Evolutionary conservation across 2,888 invertebrate genomes (phyloP), one percentile per base, ranked within the genome.

Genomic region (Pristionchus arcanus): DNA sequence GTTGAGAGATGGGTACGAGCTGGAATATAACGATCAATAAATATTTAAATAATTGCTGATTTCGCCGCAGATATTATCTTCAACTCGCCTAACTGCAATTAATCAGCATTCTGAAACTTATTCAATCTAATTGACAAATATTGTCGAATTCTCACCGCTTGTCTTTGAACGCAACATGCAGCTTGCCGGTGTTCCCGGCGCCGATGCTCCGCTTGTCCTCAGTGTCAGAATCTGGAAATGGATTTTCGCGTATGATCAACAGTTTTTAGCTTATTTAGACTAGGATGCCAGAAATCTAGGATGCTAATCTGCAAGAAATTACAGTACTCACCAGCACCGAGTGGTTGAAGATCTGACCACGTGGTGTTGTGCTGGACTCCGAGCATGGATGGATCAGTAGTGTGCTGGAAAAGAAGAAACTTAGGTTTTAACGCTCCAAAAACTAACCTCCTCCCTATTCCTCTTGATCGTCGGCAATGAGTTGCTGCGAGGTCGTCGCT

Each of bases 151-250:
- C 68, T 31, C 42, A 90, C 87, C 91, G 90, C 5, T 89, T 91
- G 89, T 92, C 92, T 71, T 93, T 93, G 90, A 94, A 94, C 2
- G 93, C 93, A 9, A 94, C 94, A 37, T 92, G 92, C 15, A 92
- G 88, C 59, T 90, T 91, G 1, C 91, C 53, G 31, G 90, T 89
- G 59, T 91, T 91, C 59, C 91, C 92, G 0, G 83, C 90, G 0
- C 63, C 59, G n/a, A 71, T n/a, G 74, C 53, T 74, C 9, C 77
- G 21, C 66, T 89, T 63, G 31, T 77, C 63, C 25, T 89, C 89
- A n/a, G 63, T 68, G 77, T 90, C 90, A 0, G 81, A 66, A 31
- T 90, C 90, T 63, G 74, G 66, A 86, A 59, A 7, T 3, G 28
- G n/a, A 11, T n/a, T 53, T 66, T 66, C n/a, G 2, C 11, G 11